Evolutionary conservation across 2,888 invertebrate species (phyloP), one percentile per base, ranked within the genome.

Genomic region (Lithophane socia): DNA sequence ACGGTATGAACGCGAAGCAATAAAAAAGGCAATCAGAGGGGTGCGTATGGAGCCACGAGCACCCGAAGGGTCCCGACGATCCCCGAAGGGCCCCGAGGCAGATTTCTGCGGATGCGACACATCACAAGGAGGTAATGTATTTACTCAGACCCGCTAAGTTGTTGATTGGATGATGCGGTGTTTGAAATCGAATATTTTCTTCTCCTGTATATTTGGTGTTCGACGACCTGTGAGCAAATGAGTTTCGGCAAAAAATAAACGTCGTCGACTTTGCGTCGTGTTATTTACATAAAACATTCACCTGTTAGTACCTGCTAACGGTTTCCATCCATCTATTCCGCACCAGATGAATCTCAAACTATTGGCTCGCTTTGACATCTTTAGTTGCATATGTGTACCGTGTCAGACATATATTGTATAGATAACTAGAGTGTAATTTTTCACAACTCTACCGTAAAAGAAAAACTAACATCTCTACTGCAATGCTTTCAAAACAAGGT

Each of bases 1-100:
- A 89, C 87, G 87, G 80, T 83, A 85, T 82, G 79, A 84, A 88
- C 81, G 89, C 82, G 86, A 89, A 84, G 92, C 91, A 93, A 92
- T 93, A 93, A 93, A 94, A 92, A 91, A 92, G 91, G 92, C 92
- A 93, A 93, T 93, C 91, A 92, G 86, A 84, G 85, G 84, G 89
- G 88, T 75, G 86, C 83, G 83, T 73, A 76, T 79, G 76, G 61
- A 66, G 76, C 79, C 77, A 71, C 77, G 81, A 87, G 89, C 82
- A 60, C n/a, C 69, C 69, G 70, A 70, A 52, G 63, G 66, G 75
- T 52, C 24, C 69, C 79, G 85, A 87, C 9, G 24, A 72, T 29
- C 58, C 63, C 60, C 73, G 85, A 85, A 58, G n/a, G 16, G 52
- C 74, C 87, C 76, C 73, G 85, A 87, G 90, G 89, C 88, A 85